Conservation (phyloP, 2,888 invertebrate genomes). For the Liodrosophila aerea region DNA sequence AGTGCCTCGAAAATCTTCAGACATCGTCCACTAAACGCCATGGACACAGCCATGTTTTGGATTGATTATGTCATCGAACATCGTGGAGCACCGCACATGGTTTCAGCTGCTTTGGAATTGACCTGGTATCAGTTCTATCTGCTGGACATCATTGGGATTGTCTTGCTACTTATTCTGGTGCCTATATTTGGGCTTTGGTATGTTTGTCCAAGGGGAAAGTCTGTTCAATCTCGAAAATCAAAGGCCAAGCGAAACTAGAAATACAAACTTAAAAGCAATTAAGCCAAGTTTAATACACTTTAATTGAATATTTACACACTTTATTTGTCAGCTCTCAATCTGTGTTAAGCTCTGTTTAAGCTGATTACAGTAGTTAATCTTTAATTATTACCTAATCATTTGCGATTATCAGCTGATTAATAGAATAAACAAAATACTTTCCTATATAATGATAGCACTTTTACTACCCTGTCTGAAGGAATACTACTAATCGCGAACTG, state of each 20-base stretch:
- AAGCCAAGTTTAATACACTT: too few species aligned
- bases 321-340: too few species aligned
- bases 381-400: too few species aligned
- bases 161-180: constrained; percentile 14
- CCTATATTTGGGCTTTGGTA: constrained; percentile 6
- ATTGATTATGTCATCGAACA: constrained; percentile 80
- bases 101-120: constrained; percentile 68
- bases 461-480: too few species aligned
- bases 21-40: constrained; percentile 73
- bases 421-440: too few species aligned
- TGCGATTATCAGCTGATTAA: too few species aligned
- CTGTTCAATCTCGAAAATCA: not conserved
- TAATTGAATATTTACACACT: too few species aligned
- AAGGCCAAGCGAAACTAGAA: constrained; percentile 23
- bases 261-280: too few species aligned
- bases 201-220: not conserved
- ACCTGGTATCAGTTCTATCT: constrained; percentile 79
- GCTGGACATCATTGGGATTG: constrained; percentile 65
- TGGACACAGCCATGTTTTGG: constrained; percentile 81
- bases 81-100: constrained; percentile 79
- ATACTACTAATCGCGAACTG: too few species aligned
- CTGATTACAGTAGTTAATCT: too few species aligned
- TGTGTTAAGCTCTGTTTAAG: too few species aligned
- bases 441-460: too few species aligned
- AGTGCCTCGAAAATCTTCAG: constrained; percentile 72